A percentile compares a stretch with the other conserved stretches of the same genome.
phyloP scores from a whole-genome alignment of 2,113 vertebrate genomes.

The Poeciliopsis prolifica region DNA sequence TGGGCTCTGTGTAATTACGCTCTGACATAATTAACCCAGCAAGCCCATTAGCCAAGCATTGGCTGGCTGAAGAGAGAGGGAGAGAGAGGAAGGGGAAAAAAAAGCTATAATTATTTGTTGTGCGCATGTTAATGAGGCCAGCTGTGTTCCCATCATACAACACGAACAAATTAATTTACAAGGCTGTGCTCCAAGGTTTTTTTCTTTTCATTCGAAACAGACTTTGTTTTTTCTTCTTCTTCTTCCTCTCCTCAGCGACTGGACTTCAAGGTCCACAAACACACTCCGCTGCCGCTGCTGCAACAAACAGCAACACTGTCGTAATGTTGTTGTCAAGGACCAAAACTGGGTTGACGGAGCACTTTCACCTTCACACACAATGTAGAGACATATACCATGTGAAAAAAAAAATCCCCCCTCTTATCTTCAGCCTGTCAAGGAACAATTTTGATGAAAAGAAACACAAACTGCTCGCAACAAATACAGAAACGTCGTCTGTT shows the following conservation, averaged over 20 bases:
- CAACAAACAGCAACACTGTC: constrained; percentile 75
- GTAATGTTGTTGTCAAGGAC: constrained; percentile 71
- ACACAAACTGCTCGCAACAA: constrained; percentile 32
- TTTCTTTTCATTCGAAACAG: constrained; percentile 77
- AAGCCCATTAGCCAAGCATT: constrained; percentile 98
- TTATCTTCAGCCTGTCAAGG: constrained; percentile 43
- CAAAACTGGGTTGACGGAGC: constrained; percentile 68
- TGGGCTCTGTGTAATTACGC: constrained; percentile 99
- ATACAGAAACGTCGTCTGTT: constrained; percentile 54
- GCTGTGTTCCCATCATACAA: constrained; percentile 99
- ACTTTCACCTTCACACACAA: constrained; percentile 59
- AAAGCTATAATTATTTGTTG: constrained; percentile 99
- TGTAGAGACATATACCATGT: constrained; percentile 28
- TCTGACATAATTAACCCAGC: constrained; percentile 99
- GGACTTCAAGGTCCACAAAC: constrained; percentile 79
- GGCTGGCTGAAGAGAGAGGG: constrained; percentile 81
- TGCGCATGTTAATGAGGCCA: constrained; percentile 99
- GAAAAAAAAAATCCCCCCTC: constrained; percentile 9
- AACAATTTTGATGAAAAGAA: constrained; percentile 45
- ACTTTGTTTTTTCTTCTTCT: constrained; percentile 59
- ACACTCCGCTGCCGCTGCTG: constrained; percentile 68
- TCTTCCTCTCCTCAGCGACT: constrained; percentile 55
- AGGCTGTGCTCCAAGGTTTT: constrained; percentile 86
- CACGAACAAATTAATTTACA: constrained; percentile 99
- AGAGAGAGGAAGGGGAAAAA: constrained; percentile 75